Evolutionary conservation across 2,888 invertebrate genomes (phyloP), one percentile per base, ranked within the genome.

Genomic region (Nemurella pictetii): DNA sequence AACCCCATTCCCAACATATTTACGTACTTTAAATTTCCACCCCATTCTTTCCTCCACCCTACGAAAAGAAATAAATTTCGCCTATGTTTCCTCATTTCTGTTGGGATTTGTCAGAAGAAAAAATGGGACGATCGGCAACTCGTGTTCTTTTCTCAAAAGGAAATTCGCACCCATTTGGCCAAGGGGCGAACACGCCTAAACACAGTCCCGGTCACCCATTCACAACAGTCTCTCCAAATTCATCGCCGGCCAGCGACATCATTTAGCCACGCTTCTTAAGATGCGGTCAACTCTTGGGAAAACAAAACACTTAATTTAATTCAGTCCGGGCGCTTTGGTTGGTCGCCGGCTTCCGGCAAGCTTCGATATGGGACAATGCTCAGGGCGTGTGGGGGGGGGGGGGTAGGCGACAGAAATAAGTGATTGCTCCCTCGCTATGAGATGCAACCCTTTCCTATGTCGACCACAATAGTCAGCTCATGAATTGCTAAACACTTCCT

Each of bases 401-500:
- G 55, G 12, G 12, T 12, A 20, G 55, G 9, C 20, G 55, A 55
- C 55, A 55, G 55, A 55, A 55, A 55, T 55, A 55, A 55, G 55
- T 55, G 55, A 55, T 55, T 55, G 55, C 55, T 55, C 55, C 20
- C 55, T 7, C 55, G 9, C 55, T 55, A 55, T 55, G 55, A 55
- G 55, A 55, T 55, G 55, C 55, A 55, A 20, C 55, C 20, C 55
- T 3, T 20, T 20, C 55, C 55, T 55, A 55, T n/a, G 12, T 20
- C 55, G 55, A 20, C 55, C 55, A 55, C 3, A 55, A 20, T 55
- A 55, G 55, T 55, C 55, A 12, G 26, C 80, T 80, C 80, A 80
- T 80, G 80, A 80, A 80, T 80, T 80, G 80, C 80, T 80, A 80
- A 80, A 35, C 80, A 26, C 28, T 26, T 75, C 75, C 75, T 75